phyloP scores from a whole-genome alignment of 2,113 vertebrate species.

The Grallaria varia region DNA sequence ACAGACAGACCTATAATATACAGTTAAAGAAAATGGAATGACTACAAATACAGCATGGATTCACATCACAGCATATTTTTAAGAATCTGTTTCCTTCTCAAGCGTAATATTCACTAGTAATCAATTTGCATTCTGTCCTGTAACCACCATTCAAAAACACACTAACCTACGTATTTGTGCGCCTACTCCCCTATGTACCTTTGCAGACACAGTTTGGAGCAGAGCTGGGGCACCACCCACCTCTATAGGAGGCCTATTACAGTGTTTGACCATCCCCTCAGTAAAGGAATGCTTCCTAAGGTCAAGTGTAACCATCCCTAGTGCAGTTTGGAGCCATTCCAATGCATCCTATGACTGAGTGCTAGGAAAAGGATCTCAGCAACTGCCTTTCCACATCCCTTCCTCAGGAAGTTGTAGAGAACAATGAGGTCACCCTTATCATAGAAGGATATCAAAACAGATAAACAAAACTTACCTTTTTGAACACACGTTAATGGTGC shows the following conservation, averaged over 20 bases:
- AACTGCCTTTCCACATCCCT: background rate
- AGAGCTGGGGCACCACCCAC: background rate
- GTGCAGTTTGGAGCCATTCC: background rate
- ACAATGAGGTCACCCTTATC: background rate
- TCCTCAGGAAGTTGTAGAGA: background rate
- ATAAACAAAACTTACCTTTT: background rate
- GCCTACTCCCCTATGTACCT: background rate
- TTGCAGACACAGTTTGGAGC: background rate
- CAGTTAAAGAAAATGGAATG: background rate
- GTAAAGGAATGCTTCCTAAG: background rate
- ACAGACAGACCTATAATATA: background rate
- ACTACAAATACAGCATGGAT: background rate
- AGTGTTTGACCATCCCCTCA: background rate
- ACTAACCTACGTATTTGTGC: background rate
- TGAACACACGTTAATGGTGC: background rate
- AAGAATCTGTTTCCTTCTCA: background rate
- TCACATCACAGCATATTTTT: background rate
- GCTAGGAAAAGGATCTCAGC: background rate
- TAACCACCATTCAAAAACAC: background rate
- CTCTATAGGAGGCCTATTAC: background rate
- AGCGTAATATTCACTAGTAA: background rate
- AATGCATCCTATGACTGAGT: fast-evolving
- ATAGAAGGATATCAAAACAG: background rate
- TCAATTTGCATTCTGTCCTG: background rate
- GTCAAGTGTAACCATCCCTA: background rate